A percentile compares a stretch with the other conserved stretches of the same genome.
Evolutionary conservation across 2,888 invertebrate species (phyloP).

Genomic region (Autographa pulchrina): DNA sequence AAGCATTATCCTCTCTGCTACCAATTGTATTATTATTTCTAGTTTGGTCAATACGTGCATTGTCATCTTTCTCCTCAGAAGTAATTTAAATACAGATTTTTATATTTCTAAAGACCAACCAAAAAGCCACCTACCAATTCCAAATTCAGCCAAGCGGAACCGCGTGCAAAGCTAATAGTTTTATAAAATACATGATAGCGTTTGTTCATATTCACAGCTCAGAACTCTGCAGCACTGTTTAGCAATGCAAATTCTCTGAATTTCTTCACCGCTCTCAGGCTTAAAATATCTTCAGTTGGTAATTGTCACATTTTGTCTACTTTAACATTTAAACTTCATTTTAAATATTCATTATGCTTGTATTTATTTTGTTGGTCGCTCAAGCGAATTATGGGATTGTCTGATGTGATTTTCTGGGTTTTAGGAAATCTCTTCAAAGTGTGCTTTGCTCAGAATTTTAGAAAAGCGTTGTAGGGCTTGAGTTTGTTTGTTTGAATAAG

Average conservation of each 20-base stretch:
- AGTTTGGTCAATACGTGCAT: too few relatives aligned
- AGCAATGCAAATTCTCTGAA: slow-evolving; percentile 21
- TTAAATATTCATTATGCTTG: neutral
- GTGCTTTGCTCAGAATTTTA: neutral
- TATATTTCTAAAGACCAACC: too few relatives aligned
- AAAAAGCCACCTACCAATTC: neutral
- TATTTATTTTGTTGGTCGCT: neutral
- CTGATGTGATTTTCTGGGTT: neutral
- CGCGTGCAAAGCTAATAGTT: neutral
- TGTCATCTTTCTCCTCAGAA: too few relatives aligned
- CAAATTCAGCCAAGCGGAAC: neutral
- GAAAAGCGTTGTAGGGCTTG: too few relatives aligned
- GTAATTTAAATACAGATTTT: too few relatives aligned
- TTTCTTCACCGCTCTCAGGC: slow-evolving; percentile 7
- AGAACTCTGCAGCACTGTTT: slow-evolving; percentile 14
- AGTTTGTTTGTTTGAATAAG: too few relatives aligned
- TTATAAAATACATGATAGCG: neutral
- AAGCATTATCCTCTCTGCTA: too few relatives aligned
- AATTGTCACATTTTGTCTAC: slow-evolving; percentile 5
- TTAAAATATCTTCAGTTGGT: neutral
- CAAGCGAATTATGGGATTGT: slow-evolving; percentile 3
- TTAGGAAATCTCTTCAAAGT: neutral
- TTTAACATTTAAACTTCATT: slow-evolving; percentile 4
- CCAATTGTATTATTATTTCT: too few relatives aligned
- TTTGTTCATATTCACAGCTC: slow-evolving; percentile 1